Base-by-base conservation (phyloP, 2,113 vertebrate genomes). In the Oceanodroma tethys region DNA sequence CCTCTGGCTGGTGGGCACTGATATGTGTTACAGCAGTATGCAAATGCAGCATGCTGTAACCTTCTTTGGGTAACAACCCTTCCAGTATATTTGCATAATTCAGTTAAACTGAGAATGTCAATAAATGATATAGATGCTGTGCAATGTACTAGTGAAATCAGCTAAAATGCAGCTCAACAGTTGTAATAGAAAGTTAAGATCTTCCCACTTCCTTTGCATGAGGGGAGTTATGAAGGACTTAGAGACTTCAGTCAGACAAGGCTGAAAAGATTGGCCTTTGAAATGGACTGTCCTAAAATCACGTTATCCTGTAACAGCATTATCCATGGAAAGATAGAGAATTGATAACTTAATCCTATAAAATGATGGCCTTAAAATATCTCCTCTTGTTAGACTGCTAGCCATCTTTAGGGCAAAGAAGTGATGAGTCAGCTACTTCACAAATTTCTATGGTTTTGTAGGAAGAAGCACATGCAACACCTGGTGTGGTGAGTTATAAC, bases 211-310 rank as follows among this genome's bases (percentile, higher is more conserved):
- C 62, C 38, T 81, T 94, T 71, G 30, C 7, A 13, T 27, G 50
- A 85, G 38, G 27, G 50, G 47, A 78, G 34, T 79, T 85, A 47
- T 9, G 42, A 71, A 86, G 65, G 36, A 58, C 62, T 42, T 47
- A 13, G 30, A 65, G 36, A 38, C 56, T 91, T 66, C 62, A 58
- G 48, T 36, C 43, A 52, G 32, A 38, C 70, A 84, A 72, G 58
- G 65, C 58, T 67, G 91, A 88, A 81, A 94, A 81, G 86, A 81
- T 40, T 66, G 58, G 88, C 65, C 66, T 95, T 92, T 89, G 67
- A 75, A 93, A 88, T 45, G 68, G 59, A 53, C 82, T 82, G 58
- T 86, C 65, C 81, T 95, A 74, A 93, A 96, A 96, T 94, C 62
- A 36, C 13, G 36, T 97, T 93, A 85, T 95, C 81, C 62, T 20